Conservation (phyloP, 2,797 vertebrate species). For the Helarctos malayanus region DNA sequence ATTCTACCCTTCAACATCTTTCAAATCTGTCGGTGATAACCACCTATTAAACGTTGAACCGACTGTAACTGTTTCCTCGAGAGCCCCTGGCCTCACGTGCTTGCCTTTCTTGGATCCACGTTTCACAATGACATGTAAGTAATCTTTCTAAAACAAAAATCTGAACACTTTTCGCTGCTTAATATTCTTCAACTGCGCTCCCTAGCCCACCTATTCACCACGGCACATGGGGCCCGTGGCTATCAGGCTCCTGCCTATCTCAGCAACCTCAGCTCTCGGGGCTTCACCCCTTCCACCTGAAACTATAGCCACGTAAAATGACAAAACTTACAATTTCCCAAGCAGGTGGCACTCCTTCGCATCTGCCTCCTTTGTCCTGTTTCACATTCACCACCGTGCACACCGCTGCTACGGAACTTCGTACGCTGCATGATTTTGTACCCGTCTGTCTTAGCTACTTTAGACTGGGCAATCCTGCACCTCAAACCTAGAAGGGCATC, state of each 20-base stretch:
- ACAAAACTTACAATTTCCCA: neutral
- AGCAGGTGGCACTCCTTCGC: neutral
- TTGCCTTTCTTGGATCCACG: neutral
- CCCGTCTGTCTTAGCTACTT: neutral
- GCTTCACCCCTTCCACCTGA: neutral
- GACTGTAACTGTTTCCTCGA: neutral
- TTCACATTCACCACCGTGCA: neutral
- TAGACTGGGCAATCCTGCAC: neutral
- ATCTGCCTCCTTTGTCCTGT: neutral
- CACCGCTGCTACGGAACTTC: neutral
- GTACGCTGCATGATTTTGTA: neutral
- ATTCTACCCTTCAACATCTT: neutral
- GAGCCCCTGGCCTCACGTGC: neutral
- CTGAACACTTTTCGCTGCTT: neutral
- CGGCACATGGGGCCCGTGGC: neutral
- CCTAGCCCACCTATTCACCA: neutral
- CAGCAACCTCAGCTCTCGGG: neutral
- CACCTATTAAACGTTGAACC: neutral
- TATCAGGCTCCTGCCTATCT: neutral
- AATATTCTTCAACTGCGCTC: neutral
- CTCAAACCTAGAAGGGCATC: neutral
- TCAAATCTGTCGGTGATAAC: neutral
- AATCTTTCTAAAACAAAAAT: constrained; percentile 51
- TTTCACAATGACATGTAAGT: neutral
- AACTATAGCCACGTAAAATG: neutral